Evolutionary conservation across 1,140 invertebrate species (phyloP).

Genomic region (Drosophila nigrodunni): DNA sequence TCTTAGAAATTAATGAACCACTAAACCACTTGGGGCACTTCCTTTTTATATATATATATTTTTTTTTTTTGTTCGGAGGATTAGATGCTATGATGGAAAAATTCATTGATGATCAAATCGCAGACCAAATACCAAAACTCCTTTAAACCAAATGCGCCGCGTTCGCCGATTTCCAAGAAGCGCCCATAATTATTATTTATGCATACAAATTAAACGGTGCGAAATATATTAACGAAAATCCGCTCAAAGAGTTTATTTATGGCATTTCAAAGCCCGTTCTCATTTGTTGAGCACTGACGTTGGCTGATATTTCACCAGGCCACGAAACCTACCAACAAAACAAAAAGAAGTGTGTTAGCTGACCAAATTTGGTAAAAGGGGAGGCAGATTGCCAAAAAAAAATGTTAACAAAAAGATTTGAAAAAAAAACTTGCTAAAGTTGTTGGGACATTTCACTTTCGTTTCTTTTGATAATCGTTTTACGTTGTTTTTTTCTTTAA

Average conservation of each 20-base stretch:
- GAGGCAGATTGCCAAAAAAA: neutral
- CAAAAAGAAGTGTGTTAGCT: neutral
- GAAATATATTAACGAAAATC: slow-evolving; percentile 63
- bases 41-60: neutral
- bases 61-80: slow-evolving; percentile 7
- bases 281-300: slow-evolving; percentile 5
- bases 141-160: slow-evolving; percentile 45
- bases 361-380: neutral
- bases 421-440: slow-evolving; percentile 1
- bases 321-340: slow-evolving; percentile 33
- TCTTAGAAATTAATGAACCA: slow-evolving; percentile 51
- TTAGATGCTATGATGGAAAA: slow-evolving; percentile 15
- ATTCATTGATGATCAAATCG: slow-evolving; percentile 56
- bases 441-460: slow-evolving; percentile 9
- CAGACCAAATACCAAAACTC: slow-evolving; percentile 20
- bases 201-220: slow-evolving; percentile 75
- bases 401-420: neutral
- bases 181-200: slow-evolving; percentile 75
- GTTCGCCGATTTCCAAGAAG: slow-evolving; percentile 51
- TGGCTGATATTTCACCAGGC: slow-evolving; percentile 58
- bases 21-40: slow-evolving; percentile 37
- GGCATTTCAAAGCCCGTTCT: slow-evolving; percentile 18
- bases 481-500: neutral
- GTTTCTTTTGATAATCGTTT: slow-evolving; percentile 1
- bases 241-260: slow-evolving; percentile 64